phyloP scores from a whole-genome alignment of 2,113 vertebrate genomes.

The cat (Felis catus) region F.catus_Fca126_mat1.0 CM031417.1:135186501-135187000 shows the following conservation, averaged over 20 bases:
- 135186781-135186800: not conserved
- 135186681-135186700: not conserved
- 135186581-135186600: not conserved
- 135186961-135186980: not conserved
- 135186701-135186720: not conserved
- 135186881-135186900: not conserved
- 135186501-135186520: no score
- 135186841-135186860: not conserved
- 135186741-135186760: no score
- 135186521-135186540: no score
- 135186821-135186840: not conserved
- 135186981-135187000: not conserved
- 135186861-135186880: not conserved
- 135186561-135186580: not conserved
- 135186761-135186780: no score
- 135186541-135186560: not conserved
- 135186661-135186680: not conserved
- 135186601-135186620: not conserved
- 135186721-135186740: not conserved
- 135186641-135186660: not conserved
- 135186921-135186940: not conserved
- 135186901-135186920: not conserved
- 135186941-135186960: not conserved
- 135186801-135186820: not conserved
- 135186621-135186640: not conserved